Conservation (phyloP, 2,888 invertebrate species). For the Elysia crispata region DNA sequence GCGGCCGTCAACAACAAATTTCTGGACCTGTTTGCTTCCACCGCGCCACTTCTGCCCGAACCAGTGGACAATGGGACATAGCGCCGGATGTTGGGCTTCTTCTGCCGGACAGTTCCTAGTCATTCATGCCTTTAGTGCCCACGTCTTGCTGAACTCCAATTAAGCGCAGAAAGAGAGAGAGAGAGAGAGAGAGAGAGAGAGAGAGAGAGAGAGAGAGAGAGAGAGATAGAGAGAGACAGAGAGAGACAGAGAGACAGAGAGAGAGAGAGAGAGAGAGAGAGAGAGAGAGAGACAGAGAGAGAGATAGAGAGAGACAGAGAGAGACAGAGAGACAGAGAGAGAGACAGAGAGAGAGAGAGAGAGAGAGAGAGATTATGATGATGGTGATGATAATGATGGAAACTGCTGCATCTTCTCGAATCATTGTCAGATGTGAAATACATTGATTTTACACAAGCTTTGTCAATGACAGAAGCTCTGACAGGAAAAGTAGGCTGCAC, state of each 20-base stretch:
- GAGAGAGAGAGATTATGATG: no score
- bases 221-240: slow-evolving; percentile 6
- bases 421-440: background rate
- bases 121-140: no score
- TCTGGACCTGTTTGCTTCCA: no score
- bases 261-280: slow-evolving; percentile 31
- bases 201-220: slow-evolving; percentile 15
- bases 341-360: slow-evolving; percentile 18
- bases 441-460: background rate
- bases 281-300: slow-evolving; percentile 28
- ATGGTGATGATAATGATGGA: background rate
- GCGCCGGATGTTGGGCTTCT: no score
- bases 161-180: no score
- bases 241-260: slow-evolving; percentile 28
- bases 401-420: background rate
- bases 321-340: slow-evolving; percentile 29
- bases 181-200: background rate
- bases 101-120: no score
- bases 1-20: no score
- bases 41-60: no score
- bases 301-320: slow-evolving; percentile 14
- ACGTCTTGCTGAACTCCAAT: no score
- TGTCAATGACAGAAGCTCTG: background rate
- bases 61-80: no score
- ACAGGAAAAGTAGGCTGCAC: background rate